Evolutionary conservation across 30 jellyfish, hydroid and myxozoan species (phyloP).

Genomic region (Aurelia aurita): DNA sequence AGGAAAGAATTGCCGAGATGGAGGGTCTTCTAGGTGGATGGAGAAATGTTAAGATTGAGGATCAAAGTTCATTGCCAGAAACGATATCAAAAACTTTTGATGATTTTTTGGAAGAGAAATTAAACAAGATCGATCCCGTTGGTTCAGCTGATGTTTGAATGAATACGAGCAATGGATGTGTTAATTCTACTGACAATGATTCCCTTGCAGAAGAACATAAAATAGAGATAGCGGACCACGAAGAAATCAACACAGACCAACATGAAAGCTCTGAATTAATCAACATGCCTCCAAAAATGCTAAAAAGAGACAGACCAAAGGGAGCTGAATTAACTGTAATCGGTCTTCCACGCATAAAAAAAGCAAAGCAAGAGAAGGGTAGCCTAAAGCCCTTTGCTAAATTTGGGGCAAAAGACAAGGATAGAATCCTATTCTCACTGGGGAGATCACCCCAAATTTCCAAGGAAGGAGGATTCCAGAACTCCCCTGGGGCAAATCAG

Average conservation of each 20-base stretch:
- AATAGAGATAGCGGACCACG: too few relatives aligned
- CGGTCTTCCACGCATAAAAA: slow-evolving; percentile 28
- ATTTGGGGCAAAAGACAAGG: slow-evolving; percentile 24
- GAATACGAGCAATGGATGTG: background rate
- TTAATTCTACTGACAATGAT: background rate
- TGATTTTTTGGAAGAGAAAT: slow-evolving; percentile 15
- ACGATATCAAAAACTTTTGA: background rate
- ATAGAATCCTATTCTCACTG: slow-evolving; percentile 1
- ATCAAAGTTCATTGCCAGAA: background rate
- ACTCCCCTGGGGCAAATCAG: slow-evolving; percentile 16
- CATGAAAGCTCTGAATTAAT: background rate
- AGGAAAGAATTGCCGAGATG: slow-evolving; percentile 25
- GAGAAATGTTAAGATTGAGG: background rate
- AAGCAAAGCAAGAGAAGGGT: background rate
- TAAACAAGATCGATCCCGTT: background rate
- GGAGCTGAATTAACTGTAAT: slow-evolving; percentile 49
- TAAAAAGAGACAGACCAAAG: slow-evolving; percentile 46
- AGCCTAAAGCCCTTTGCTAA: slow-evolving; percentile 26
- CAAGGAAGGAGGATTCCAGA: too few relatives aligned
- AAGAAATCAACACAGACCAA: background rate
- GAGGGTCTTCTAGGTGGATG: slow-evolving; percentile 13
- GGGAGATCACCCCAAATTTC: background rate
- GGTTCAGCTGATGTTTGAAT: background rate
- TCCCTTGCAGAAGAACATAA: background rate
- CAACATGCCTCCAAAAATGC: slow-evolving; percentile 37